phyloP scores from a whole-genome alignment of 2,797 vertebrate genomes.

The Tamandua tetradactyla region DNA sequence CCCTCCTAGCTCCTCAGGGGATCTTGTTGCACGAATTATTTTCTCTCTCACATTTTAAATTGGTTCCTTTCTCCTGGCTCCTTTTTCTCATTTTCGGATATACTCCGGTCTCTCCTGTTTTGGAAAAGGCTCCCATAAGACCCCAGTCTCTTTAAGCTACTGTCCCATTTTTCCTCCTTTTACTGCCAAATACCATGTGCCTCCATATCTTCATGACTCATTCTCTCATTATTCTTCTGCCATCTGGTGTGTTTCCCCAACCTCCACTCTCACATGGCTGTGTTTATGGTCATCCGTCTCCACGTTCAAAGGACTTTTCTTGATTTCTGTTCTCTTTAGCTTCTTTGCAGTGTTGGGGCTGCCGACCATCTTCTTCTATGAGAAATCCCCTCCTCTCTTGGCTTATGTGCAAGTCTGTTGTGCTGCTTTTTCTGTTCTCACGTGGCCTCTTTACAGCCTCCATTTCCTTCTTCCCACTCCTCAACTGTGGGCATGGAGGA shows the following conservation, averaged over 20 bases:
- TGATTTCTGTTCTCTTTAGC: neutral
- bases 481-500: neutral
- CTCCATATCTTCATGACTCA: slow-evolving; percentile 53
- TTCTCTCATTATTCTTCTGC: slow-evolving; percentile 23
- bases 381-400: neutral
- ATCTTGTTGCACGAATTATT: neutral
- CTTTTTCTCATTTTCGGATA: neutral
- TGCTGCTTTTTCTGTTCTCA: neutral
- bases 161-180: slow-evolving; percentile 48
- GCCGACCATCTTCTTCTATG: neutral
- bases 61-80: neutral
- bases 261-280: neutral
- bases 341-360: neutral
- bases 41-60: slow-evolving; percentile 27
- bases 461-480: neutral
- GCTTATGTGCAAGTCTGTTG: neutral
- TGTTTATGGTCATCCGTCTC: slow-evolving; percentile 22
- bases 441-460: neutral
- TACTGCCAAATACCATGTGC: neutral
- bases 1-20: neutral
- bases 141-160: slow-evolving; percentile 30
- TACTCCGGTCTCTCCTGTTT: neutral
- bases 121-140: neutral
- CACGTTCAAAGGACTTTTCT: neutral
- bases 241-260: slow-evolving; percentile 50